Percentiles rank a stretch among this genome's conserved stretches.
Evolutionary conservation across 2,888 invertebrate species (phyloP).

Genomic region (Sinodicranocentrus sp.): DNA sequence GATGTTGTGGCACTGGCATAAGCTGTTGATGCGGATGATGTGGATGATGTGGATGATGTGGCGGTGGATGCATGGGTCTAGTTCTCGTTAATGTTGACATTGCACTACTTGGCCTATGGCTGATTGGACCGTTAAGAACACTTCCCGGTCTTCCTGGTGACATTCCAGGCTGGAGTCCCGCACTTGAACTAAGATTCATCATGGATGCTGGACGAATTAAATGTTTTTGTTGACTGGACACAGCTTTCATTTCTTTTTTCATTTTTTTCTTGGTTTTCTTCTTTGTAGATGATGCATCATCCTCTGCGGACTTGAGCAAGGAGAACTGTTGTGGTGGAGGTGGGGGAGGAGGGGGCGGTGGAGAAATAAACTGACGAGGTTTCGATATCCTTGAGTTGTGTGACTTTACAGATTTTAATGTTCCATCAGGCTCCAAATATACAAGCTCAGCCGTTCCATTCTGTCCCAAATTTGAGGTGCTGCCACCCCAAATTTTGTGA

Average conservation of each 20-base stretch:
- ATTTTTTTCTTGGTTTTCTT: slow-evolving; percentile 80
- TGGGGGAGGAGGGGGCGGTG: slow-evolving; percentile 88
- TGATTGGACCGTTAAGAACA: slow-evolving; percentile 75
- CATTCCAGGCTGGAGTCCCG: slow-evolving; percentile 66
- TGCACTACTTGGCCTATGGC: slow-evolving; percentile 76
- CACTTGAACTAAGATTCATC: slow-evolving; percentile 75
- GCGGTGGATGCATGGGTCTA: slow-evolving; percentile 65
- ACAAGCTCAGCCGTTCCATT: slow-evolving; percentile 78
- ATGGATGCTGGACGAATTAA: slow-evolving; percentile 76
- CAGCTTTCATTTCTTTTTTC: slow-evolving; percentile 77
- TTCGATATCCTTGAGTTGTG: slow-evolving; percentile 81
- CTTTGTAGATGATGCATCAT: slow-evolving; percentile 81
- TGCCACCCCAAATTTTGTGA: slow-evolving; percentile 95
- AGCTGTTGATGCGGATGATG: slow-evolving; percentile 71
- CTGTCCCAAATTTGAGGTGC: slow-evolving; percentile 82
- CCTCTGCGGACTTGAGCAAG: slow-evolving; percentile 80
- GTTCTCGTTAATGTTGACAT: slow-evolving; percentile 76
- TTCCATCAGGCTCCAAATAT: slow-evolving; percentile 86
- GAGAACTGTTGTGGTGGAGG: slow-evolving; percentile 83
- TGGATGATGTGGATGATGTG: slow-evolving; percentile 59
- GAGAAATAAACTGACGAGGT: slow-evolving; percentile 89
- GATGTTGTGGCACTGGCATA: slow-evolving; percentile 76
- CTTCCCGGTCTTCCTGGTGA: slow-evolving; percentile 72
- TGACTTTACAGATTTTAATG: slow-evolving; percentile 79
- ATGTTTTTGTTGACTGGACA: slow-evolving; percentile 69